Base-by-base conservation (phyloP, 1,140 invertebrate genomes). In the Drosophila suzukii region DNA sequence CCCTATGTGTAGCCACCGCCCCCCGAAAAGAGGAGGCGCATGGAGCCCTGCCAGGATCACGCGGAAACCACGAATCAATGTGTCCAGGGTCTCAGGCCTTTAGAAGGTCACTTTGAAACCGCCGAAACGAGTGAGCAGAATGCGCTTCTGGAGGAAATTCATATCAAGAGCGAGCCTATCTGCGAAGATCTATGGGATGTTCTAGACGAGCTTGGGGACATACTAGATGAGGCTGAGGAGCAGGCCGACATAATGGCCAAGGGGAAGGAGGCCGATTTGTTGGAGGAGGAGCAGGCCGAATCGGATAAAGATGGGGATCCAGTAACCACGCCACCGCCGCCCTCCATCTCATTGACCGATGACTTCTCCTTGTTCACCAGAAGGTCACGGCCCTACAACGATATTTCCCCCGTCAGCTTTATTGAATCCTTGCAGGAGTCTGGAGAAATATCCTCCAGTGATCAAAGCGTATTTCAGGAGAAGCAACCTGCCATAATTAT, bases 341-440 rank as follows among this genome's bases (percentile, higher is more conserved):
- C 71, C 8, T 12, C 43, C 6, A 43, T 74, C 10, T 55, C 43
- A 10, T 15, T 74, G 4, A 30, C 15, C 7, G 71, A 74, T 27
- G 71, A 74, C 15, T n/a, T 38, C 2, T 46, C 50, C 6, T 34
- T 74, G 17, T 74, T 55, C 13, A 74, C 57, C 2, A 61, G 71
- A 43, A 73, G 71, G 32, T 24, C 13, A 4, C 54, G 53, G 11
- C 3, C 5, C 4, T 11, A 15, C 6, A 4, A 10, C 3, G 27
- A 65, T 11, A 17, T 10, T 13, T 39, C 17, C 30, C 3, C 32
- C 3, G 6, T n/a, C 6, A 46, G 15, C 62, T 20, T 62, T 11
- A 17, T 8, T 13, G 24, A 65, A 6, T 15, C 15, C 11, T 15
- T 20, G 6, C 8, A 58, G 3, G 13, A 13, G 30, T 17, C 11